Conservation (phyloP, 2,888 invertebrate species). For the Drosophila maculinotata region DNA sequence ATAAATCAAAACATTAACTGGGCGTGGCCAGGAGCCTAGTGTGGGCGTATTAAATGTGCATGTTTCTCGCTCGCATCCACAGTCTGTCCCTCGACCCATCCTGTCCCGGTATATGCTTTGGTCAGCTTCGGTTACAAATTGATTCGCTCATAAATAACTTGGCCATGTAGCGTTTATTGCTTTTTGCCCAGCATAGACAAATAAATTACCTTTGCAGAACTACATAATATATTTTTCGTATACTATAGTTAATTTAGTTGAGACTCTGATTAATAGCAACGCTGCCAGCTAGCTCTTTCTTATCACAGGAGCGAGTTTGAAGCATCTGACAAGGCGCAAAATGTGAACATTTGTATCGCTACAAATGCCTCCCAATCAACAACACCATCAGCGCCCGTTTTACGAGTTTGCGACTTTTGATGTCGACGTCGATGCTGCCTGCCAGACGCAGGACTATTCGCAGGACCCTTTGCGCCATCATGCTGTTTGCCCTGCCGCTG, state of each 20-base stretch:
- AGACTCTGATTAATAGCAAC: slow-evolving; percentile 42
- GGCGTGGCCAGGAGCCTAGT: slow-evolving; percentile 54
- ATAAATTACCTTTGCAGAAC: slow-evolving; percentile 50
- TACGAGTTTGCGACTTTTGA: slow-evolving; percentile 77
- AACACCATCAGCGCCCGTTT: slow-evolving; percentile 76
- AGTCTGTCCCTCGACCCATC: neutral
- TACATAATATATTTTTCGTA: slow-evolving; percentile 1
- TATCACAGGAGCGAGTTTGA: slow-evolving; percentile 43
- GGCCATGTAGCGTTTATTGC: slow-evolving; percentile 44
- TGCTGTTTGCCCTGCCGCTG: slow-evolving; percentile 1
- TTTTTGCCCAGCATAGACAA: slow-evolving; percentile 12
- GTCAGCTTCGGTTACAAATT: slow-evolving; percentile 62
- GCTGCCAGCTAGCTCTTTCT: slow-evolving; percentile 8
- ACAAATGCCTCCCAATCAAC: slow-evolving; percentile 74
- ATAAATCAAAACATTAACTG: slow-evolving; percentile 78
- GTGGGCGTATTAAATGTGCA: slow-evolving; percentile 9
- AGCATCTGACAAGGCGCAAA: slow-evolving; percentile 45
- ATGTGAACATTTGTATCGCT: slow-evolving; percentile 72
- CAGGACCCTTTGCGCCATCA: neutral
- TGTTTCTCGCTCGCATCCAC: slow-evolving; percentile 33
- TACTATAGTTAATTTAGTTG: slow-evolving; percentile 39
- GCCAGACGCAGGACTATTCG: slow-evolving; percentile 33
- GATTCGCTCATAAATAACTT: slow-evolving; percentile 71
- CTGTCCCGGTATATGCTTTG: slow-evolving; percentile 1
- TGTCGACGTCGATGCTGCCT: slow-evolving; percentile 31